A percentile compares a stretch with the other conserved stretches of the same genome.
phyloP scores from a whole-genome alignment of 2,888 invertebrate genomes.

The Rotaria socialis region DNA sequence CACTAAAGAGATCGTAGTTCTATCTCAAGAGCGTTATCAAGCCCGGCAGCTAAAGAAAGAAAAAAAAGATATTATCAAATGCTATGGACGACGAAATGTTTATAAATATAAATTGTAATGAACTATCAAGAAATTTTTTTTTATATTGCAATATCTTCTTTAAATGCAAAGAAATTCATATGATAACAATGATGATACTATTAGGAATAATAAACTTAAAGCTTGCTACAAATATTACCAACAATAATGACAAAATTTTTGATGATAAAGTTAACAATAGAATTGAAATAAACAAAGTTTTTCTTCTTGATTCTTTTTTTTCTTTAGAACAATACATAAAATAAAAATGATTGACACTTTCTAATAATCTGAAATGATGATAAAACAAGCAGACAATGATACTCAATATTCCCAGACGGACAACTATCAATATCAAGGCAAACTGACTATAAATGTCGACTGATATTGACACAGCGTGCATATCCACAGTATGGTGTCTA shows the following conservation, averaged over 20 bases:
- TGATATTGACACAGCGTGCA: background rate
- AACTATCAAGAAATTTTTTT: background rate
- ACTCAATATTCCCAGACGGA: background rate
- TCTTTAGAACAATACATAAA: constrained; percentile 4
- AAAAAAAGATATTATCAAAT: background rate
- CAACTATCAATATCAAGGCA: background rate
- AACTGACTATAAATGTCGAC: constrained; percentile 5
- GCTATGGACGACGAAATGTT: background rate
- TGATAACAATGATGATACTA: background rate
- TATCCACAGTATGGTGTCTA: background rate
- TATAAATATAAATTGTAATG: background rate
- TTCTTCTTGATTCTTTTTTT: background rate
- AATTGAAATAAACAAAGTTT: background rate
- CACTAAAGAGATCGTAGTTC: background rate
- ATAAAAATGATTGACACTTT: background rate
- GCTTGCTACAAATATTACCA: background rate
- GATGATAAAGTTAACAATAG: background rate
- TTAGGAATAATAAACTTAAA: background rate
- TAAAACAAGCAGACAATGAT: background rate
- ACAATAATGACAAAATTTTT: background rate
- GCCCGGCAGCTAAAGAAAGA: background rate
- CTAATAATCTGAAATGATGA: background rate
- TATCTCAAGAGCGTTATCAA: background rate
- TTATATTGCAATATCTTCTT: background rate
- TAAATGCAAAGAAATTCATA: background rate